Evolutionary conservation across 2,888 invertebrate genomes (phyloP), one percentile per base, ranked within the genome.

Genomic region (Acronicta leporina): DNA sequence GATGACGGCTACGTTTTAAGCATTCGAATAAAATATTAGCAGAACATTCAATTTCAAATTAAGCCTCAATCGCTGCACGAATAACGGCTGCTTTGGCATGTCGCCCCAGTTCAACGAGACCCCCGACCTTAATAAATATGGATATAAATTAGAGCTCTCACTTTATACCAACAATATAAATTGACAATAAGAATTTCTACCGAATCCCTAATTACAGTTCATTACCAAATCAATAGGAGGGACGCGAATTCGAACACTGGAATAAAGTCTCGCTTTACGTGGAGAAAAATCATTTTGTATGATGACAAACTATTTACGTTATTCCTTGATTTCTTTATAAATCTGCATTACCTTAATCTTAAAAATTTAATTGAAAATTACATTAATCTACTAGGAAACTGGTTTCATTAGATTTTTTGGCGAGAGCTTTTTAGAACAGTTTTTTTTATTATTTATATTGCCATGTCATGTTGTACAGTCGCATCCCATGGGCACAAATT

Each of bases 111-210:
- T 73, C 72, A 77, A 68, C 67, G 71, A 56, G 76, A 81, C 64
- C 66, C 67, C 74, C 77, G 71, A 78, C 80, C 76, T 82, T 85
- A 81, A 85, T 87, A 84, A 87, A 87, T 86, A 85, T 86, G 83
- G 82, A 84, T 82, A 82, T 85, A 84, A 83, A 86, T 84, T 81
- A 81, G 73, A 72, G 71, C 72, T 73, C 67, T 79, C 68, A 76
- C 75, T 78, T 80, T 79, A 73, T 68, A 77, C 70, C 68, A 81
- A 82, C 80, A 77, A 81, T 77, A 81, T 78, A 83, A 81, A 84
- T 79, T 77, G 82, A 78, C 75, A 73, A 77, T 70, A 78, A 74
- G 73, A 78, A 79, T 80, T 81, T 75, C 66, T 64, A 59, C 72
- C 55, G 60, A 77, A 73, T 76, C 72, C 53, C 73, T 77, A 80